phyloP scores from a whole-genome alignment of 2,797 vertebrate species.

The Poecilia wingei region DNA sequence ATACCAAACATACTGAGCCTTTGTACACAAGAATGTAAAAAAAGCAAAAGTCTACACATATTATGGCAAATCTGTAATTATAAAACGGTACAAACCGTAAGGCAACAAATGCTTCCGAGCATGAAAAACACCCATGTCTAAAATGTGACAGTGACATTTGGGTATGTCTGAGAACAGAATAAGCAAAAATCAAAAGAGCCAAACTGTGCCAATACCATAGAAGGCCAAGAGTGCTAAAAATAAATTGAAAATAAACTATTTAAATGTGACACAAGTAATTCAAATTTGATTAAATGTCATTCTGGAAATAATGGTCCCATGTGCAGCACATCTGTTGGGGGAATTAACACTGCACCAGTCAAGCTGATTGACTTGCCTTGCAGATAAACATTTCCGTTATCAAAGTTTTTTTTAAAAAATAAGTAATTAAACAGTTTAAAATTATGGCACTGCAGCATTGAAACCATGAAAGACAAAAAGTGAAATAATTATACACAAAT shows the following conservation, averaged over 20 bases:
- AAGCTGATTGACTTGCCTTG: not conserved
- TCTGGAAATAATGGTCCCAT: not conserved
- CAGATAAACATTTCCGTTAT: not conserved
- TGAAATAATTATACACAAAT: not conserved
- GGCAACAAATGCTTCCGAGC: conserved; percentile 30
- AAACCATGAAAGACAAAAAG: not conserved
- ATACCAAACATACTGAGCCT: conserved; percentile 46
- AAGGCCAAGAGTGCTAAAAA: not conserved
- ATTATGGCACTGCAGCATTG: not conserved
- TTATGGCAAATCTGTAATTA: conserved; percentile 32
- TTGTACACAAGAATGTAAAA: conserved; percentile 23
- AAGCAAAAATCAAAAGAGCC: not conserved
- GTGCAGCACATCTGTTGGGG: not conserved
- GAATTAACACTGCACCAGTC: not conserved
- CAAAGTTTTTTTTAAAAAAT: not conserved
- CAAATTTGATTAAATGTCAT: not conserved
- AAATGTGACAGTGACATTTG: conserved; percentile 4
- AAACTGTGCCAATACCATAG: not conserved
- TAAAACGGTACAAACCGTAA: conserved; percentile 28
- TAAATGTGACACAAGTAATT: not conserved
- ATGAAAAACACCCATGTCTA: not conserved
- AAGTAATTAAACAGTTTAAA: not conserved
- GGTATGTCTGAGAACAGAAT: conserved; percentile 3
- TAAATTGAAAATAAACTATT: not conserved
- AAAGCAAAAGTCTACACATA: conserved; percentile 10